Evolutionary conservation across 2,113 vertebrate genomes (phyloP).

Genomic region (Bagarius yarrelli): DNA sequence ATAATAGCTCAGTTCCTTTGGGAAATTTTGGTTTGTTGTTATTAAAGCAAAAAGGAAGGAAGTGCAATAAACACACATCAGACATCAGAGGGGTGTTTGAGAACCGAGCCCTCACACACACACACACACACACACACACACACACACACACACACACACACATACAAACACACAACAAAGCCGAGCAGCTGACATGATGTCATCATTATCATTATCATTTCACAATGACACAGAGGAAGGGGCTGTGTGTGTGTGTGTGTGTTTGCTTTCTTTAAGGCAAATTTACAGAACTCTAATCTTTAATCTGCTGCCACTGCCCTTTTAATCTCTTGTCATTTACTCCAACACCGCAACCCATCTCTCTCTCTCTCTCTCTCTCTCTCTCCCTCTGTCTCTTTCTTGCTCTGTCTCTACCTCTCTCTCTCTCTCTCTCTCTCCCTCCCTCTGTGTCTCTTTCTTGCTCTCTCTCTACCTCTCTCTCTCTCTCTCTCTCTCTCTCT

Average conservation of each 20-base stretch:
- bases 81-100: too few relatives aligned
- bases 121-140: not conserved
- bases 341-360: not conserved
- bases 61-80: constrained; percentile 14
- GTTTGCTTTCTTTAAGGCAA: constrained; percentile 47
- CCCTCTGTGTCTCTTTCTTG: too few relatives aligned
- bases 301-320: constrained; percentile 51
- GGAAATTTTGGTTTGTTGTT: constrained; percentile 3
- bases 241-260: constrained; percentile 3
- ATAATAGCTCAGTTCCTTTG: constrained; percentile 19
- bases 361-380: too few relatives aligned
- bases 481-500: too few relatives aligned
- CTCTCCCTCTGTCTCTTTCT: too few relatives aligned
- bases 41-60: not conserved
- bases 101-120: not conserved
- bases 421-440: too few relatives aligned
- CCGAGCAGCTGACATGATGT: constrained; percentile 20
- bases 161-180: not conserved
- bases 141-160: not conserved
- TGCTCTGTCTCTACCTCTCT: too few relatives aligned
- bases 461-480: too few relatives aligned
- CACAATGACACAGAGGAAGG: constrained; percentile 34
- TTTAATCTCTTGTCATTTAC: constrained; percentile 65
- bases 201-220: constrained; percentile 19
- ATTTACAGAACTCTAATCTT: constrained; percentile 58